Base-by-base conservation (phyloP, 2,113 vertebrate genomes). In the Sardina pilchardus region DNA sequence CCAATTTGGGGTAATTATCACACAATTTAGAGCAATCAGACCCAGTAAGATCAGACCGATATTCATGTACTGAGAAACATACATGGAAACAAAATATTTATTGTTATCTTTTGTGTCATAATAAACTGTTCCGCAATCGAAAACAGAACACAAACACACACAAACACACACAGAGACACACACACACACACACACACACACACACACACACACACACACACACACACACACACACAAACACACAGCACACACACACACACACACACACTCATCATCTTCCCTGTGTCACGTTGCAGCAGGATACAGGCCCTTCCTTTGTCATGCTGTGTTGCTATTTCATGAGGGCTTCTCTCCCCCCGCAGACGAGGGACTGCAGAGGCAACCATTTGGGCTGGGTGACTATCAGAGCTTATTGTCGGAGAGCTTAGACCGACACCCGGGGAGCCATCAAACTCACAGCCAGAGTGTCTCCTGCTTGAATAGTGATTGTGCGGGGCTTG, bases 261-360 rank as follows among this genome's bases (percentile, higher is more conserved):
- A 63, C 84, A 50, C 48, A 50, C 48, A 50, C 48, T 17, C 48
- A 85, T 86, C 92, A 91, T 56, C 92, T 91, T 92, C 91, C 93
- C 93, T 94, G 91, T 93, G 93, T 92, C 93, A 90, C 85, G 80
- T 89, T 86, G 90, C 86, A 56, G 86, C 85, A 85, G 82, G 82
- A 87, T 90, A 85, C 81, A 83, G 89, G 85, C 59, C 59, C 45
- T 9, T 92, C 89, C 85, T 89, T 85, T 90, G 90, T 84, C 90
- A 12, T 90, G 88, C 90, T 91, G 85, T 88, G 88, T 89, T 63
- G 86, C 81, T 83, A 85, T 90, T 92, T 92, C 91, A 90, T 83
- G 81, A 87, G 50, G 84, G 83, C 86, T 90, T 85, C 85, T 71
- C 47, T 87, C 67, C 87, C 82, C 71, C 71, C 3, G 14, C 71